Conservation (phyloP, 2,888 invertebrate genomes). For the Chamaedrilus cognettii region DNA sequence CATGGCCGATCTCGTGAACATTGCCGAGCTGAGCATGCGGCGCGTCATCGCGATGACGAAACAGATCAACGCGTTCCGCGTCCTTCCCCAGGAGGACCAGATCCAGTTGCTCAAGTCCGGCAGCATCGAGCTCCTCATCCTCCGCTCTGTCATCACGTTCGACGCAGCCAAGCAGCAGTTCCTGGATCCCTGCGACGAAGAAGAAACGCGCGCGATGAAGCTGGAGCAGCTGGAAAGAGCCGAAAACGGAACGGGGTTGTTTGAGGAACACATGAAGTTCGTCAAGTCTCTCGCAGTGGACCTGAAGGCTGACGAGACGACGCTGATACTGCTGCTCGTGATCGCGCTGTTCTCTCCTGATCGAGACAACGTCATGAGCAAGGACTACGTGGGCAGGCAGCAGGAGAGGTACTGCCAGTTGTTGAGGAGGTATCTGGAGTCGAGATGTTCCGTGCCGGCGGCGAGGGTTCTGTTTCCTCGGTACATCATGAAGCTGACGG, state of each 20-base stretch:
- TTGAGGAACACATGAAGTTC: constrained; percentile 60
- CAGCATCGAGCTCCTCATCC: constrained; percentile 95
- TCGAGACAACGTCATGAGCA: constrained; percentile 69
- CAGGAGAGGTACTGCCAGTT: constrained; percentile 58
- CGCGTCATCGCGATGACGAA: constrained; percentile 71
- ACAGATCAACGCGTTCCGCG: constrained; percentile 51
- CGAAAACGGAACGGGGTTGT: constrained; percentile 47
- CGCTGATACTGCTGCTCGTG: constrained; percentile 89
- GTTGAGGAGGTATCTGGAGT: constrained; percentile 55
- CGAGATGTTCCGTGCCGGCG: constrained; percentile 44
- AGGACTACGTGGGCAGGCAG: constrained; percentile 53
- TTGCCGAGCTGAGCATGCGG: constrained; percentile 61
- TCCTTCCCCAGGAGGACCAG: constrained; percentile 95
- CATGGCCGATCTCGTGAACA: constrained; percentile 58
- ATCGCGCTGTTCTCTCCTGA: constrained; percentile 89
- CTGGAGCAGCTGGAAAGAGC: constrained; percentile 83
- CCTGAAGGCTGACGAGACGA: constrained; percentile 81
- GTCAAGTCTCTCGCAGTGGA: constrained; percentile 73
- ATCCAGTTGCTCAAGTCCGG: constrained; percentile 89
- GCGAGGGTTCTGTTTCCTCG: constrained; percentile 55
- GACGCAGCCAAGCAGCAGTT: constrained; percentile 88
- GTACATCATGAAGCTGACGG: constrained; percentile 86
- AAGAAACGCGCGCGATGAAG: constrained; percentile 70
- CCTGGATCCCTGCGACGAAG: constrained; percentile 68
- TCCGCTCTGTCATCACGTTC: constrained; percentile 90